Percentiles rank a stretch among this genome's conserved stretches.
Conservation (phyloP, 1,140 invertebrate species). For the Drosophila sulfurigaster region DNA sequence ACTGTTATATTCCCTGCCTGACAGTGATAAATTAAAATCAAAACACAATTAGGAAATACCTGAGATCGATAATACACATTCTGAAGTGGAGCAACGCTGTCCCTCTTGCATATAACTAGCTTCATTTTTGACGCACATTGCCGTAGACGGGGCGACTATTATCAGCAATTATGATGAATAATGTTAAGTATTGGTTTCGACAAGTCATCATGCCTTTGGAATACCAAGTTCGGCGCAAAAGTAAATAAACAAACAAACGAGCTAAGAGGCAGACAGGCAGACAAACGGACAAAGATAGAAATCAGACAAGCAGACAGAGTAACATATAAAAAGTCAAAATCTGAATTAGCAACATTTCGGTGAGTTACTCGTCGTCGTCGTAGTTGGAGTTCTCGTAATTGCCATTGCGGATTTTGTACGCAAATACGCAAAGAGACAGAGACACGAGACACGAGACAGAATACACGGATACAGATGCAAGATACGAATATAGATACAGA, state of each 20-base stretch:
- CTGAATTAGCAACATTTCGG: conserved; percentile 65
- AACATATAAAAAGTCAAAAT: conserved; percentile 50
- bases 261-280: conserved; percentile 31
- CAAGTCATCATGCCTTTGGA: conserved; percentile 60
- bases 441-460: neutral
- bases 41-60: conserved; percentile 4
- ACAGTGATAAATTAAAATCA: conserved; percentile 1
- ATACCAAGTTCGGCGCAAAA: conserved; percentile 29
- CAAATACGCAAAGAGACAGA: conserved; percentile 10
- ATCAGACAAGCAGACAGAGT: neutral
- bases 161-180: conserved; percentile 51
- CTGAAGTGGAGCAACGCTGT: neutral
- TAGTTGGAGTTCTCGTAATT: conserved; percentile 50
- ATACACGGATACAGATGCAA: neutral
- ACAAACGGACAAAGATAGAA: conserved; percentile 4
- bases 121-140: conserved; percentile 6
- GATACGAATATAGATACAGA: conserved; percentile 2
- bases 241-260: conserved; percentile 50
- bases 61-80: neutral
- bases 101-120: conserved; percentile 35
- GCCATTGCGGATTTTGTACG: conserved; percentile 62
- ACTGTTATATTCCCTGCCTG: neutral
- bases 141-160: conserved; percentile 19
- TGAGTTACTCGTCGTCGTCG: conserved; percentile 47
- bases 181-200: conserved; percentile 34